A percentile compares a stretch with the other conserved stretches of the same genome.
Evolutionary conservation across 2,113 vertebrate genomes (phyloP).

Genomic region (Verasper variegatus): DNA sequence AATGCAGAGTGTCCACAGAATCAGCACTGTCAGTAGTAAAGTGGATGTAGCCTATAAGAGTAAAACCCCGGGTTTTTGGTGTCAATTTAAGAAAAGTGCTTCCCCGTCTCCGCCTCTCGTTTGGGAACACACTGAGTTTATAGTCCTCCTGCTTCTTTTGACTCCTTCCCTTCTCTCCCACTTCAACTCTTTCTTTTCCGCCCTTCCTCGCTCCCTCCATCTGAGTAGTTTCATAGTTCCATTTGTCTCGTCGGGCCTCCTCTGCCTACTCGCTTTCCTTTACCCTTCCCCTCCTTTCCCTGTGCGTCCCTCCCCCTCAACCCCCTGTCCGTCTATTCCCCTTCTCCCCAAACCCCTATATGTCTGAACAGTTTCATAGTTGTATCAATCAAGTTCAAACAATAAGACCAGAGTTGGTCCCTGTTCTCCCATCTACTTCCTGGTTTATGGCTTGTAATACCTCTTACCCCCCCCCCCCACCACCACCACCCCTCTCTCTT

Average conservation of each 20-base stretch:
- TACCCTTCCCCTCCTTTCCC: constrained; percentile 11
- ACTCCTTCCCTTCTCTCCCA: neutral
- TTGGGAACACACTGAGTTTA: neutral
- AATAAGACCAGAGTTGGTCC: constrained; percentile 75
- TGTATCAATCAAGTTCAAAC: constrained; percentile 80
- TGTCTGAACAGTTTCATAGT: constrained; percentile 73
- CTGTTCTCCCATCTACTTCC: constrained; percentile 75
- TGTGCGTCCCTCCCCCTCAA: constrained; percentile 5
- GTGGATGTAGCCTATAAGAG: no score
- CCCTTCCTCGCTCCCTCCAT: constrained; percentile 10
- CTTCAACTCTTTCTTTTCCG: neutral
- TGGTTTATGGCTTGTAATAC: constrained; percentile 74
- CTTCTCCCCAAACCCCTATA: constrained; percentile 40
- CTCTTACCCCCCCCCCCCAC: constrained; percentile 15
- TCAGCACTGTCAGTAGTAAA: no score
- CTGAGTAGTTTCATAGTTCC: constrained; percentile 43
- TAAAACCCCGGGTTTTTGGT: no score
- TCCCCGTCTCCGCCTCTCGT: neutral
- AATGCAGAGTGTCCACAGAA: no score
- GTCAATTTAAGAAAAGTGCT: constrained; percentile 14
- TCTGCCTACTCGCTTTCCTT: constrained; percentile 4
- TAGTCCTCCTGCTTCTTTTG: constrained; percentile 15
- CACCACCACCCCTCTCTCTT: no score
- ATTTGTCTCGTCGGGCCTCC: constrained; percentile 42
- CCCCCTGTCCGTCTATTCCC: neutral